Conservation (phyloP, 2,888 invertebrate species). For the Copidosoma aretas region DNA sequence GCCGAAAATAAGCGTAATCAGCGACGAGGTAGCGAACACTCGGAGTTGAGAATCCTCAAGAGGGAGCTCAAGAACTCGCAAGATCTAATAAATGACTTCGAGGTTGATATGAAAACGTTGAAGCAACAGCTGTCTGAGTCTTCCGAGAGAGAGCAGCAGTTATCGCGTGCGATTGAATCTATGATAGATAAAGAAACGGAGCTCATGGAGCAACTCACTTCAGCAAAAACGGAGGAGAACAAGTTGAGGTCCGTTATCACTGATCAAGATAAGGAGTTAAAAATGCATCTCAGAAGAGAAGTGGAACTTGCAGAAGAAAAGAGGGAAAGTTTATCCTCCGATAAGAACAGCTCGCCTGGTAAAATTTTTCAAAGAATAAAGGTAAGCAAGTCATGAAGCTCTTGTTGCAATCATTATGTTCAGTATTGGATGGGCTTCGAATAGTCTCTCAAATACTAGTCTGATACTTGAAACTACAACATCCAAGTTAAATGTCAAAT, state of each 20-base stretch:
- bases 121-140: conserved; percentile 49
- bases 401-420: no score
- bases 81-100: conserved; percentile 53
- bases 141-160: conserved; percentile 47
- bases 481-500: no score
- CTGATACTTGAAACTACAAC: no score
- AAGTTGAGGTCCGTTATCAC: conserved; percentile 53
- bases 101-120: conserved; percentile 51
- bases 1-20: conserved; percentile 53
- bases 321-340: conserved; percentile 56
- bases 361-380: conserved; percentile 59
- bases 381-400: conserved; percentile 42
- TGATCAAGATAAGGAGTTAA: conserved; percentile 49
- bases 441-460: no score
- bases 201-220: conserved; percentile 65
- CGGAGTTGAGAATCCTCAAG: conserved; percentile 49
- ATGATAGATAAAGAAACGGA: conserved; percentile 71
- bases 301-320: conserved; percentile 48
- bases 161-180: conserved; percentile 65
- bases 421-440: no score
- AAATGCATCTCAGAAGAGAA: conserved; percentile 44
- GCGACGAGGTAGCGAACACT: conserved; percentile 47
- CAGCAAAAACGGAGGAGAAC: conserved; percentile 57
- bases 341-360: conserved; percentile 51
- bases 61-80: conserved; percentile 51